Conservation (phyloP, 2,113 vertebrate genomes). For the Cochlearius cochlearius region DNA sequence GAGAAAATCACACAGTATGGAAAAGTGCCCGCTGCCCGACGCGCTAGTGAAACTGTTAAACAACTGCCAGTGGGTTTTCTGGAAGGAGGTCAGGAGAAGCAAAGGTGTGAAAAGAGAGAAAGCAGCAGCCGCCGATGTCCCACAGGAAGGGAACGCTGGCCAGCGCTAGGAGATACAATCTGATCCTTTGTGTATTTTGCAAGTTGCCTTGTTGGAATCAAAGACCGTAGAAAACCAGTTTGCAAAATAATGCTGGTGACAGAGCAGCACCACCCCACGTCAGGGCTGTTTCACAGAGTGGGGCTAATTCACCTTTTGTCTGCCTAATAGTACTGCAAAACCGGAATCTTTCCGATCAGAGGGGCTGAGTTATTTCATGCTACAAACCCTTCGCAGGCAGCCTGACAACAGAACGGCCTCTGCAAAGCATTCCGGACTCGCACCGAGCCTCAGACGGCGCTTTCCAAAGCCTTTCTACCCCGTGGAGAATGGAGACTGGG, state of each 20-base stretch:
- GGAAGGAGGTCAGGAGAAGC: slow-evolving; percentile 37
- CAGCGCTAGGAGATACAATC: slow-evolving; percentile 15
- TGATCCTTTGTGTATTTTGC: slow-evolving; percentile 14
- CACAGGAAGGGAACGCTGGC: background rate
- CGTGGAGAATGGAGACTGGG: background rate
- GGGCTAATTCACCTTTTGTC: slow-evolving; percentile 58
- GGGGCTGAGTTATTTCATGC: background rate
- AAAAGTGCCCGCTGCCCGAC: slow-evolving; percentile 35
- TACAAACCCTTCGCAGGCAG: background rate
- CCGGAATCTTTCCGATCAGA: background rate
- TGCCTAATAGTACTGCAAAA: background rate
- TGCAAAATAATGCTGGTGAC: slow-evolving; percentile 34
- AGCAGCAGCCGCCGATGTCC: slow-evolving; percentile 14
- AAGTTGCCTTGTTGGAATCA: slow-evolving; percentile 44
- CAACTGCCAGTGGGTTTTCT: slow-evolving; percentile 54
- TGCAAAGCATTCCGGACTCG: background rate
- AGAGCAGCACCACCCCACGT: slow-evolving; percentile 37
- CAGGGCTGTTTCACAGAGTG: slow-evolving; percentile 40
- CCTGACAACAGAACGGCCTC: background rate
- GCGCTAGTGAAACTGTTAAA: slow-evolving; percentile 24
- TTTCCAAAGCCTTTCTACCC: background rate
- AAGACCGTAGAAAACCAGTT: slow-evolving; percentile 51
- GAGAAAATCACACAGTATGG: slow-evolving; percentile 51
- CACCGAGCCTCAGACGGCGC: background rate
- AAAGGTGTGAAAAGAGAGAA: slow-evolving; percentile 48